phyloP scores from a whole-genome alignment of 2,797 vertebrate species.

The Danio albolineatus region DNA sequence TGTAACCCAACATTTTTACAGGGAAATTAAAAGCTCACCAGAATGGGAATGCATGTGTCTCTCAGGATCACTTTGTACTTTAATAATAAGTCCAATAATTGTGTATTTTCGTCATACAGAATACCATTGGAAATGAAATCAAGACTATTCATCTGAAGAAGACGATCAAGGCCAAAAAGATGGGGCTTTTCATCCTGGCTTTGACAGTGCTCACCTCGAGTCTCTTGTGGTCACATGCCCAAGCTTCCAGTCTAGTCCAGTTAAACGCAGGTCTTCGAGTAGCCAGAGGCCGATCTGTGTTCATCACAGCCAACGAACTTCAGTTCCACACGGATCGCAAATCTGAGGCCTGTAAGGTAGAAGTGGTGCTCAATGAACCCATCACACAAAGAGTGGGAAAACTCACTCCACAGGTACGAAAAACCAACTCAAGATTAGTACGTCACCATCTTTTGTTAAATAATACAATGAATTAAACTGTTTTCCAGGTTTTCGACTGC shows the following conservation, averaged over 20 bases:
- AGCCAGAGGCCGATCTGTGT: slow-evolving; percentile 72
- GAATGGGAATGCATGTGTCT: not conserved
- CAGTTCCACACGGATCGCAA: slow-evolving; percentile 63
- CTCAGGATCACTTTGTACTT: not conserved
- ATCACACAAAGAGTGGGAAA: slow-evolving; percentile 76
- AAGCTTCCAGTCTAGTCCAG: slow-evolving; percentile 67
- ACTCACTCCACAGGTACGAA: slow-evolving; percentile 78
- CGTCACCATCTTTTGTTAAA: not conserved
- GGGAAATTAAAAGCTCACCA: not conserved
- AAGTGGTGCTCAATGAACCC: slow-evolving; percentile 77
- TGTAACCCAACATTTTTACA: too few species aligned
- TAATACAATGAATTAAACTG: not conserved
- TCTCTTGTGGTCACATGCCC: slow-evolving; percentile 2
- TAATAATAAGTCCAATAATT: not conserved
- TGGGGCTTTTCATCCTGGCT: slow-evolving; percentile 24
- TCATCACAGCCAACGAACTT: slow-evolving; percentile 70
- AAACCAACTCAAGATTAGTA: not conserved
- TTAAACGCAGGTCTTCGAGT: slow-evolving; percentile 71
- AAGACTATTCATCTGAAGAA: slow-evolving; percentile 16
- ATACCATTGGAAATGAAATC: slow-evolving; percentile 20
- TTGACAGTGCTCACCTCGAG: slow-evolving; percentile 53
- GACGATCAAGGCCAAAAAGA: slow-evolving; percentile 27
- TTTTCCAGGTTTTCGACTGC: slow-evolving; percentile 80
- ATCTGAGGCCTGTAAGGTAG: slow-evolving; percentile 76
- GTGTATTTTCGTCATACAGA: slow-evolving; percentile 1